phyloP scores from a whole-genome alignment of 1,140 invertebrate species.

The Drosophila parvula region DNA sequence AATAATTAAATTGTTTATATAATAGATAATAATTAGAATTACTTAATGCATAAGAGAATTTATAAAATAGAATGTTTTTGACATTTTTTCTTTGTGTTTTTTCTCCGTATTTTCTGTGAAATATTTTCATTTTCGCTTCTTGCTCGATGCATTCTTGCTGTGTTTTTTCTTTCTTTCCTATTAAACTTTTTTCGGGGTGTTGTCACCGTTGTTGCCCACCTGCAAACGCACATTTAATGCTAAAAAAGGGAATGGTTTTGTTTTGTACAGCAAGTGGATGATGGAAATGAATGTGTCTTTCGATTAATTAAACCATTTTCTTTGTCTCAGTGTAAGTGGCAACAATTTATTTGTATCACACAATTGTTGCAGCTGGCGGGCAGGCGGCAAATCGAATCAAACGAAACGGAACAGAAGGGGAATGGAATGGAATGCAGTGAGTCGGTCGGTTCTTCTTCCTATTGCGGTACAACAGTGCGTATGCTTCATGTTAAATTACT shows the following conservation, averaged over 20 bases:
- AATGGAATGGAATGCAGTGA: slow-evolving; percentile 58
- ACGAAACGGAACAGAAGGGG: slow-evolving; percentile 22
- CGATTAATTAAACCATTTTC: slow-evolving; percentile 34
- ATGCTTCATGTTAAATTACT: slow-evolving; percentile 75
- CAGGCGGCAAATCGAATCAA: slow-evolving; percentile 30
- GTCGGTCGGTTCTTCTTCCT: slow-evolving; percentile 32
- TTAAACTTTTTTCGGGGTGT: slow-evolving; percentile 26
- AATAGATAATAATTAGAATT: slow-evolving; percentile 82
- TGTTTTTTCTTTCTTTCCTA: slow-evolving; percentile 13
- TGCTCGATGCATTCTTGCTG: slow-evolving; percentile 16
- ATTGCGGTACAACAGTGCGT: slow-evolving; percentile 75
- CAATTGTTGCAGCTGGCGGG: slow-evolving; percentile 68
- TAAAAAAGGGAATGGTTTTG: slow-evolving; percentile 9
- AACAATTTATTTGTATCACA: slow-evolving; percentile 80
- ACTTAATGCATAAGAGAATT: slow-evolving; percentile 81
- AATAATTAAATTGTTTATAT: slow-evolving; percentile 83
- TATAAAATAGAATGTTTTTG: slow-evolving; percentile 75
- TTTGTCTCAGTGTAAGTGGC: slow-evolving; percentile 47
- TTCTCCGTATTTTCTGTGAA: slow-evolving; percentile 22
- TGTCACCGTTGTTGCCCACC: background rate
- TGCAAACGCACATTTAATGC: slow-evolving; percentile 34
- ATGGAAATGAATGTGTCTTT: slow-evolving; percentile 45
- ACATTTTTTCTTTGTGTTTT: slow-evolving; percentile 38
- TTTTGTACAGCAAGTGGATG: slow-evolving; percentile 56
- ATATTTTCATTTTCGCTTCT: slow-evolving; percentile 34